Conservation (phyloP, 2,113 vertebrate species). For the Aptenodytes patagonicus region DNA sequence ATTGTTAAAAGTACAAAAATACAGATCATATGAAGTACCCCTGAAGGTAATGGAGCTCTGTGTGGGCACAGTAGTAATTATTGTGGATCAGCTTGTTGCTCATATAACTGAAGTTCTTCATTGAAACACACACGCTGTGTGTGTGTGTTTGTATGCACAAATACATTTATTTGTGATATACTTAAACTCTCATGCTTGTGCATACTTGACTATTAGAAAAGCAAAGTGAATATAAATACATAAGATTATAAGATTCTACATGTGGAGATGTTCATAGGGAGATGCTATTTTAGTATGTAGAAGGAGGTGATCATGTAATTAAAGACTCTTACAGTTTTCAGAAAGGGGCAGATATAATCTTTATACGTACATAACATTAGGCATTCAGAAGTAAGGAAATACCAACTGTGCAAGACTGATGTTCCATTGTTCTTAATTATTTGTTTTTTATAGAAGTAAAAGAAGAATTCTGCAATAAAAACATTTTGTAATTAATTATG, state of each 20-base stretch:
- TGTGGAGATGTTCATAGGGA: background rate
- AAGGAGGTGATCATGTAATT: background rate
- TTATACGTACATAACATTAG: background rate
- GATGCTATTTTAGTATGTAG: background rate
- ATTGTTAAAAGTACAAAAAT: slow-evolving; percentile 28
- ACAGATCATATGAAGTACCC: background rate
- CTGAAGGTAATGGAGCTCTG: background rate
- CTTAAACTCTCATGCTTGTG: background rate
- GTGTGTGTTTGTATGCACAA: background rate
- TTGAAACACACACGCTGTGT: background rate
- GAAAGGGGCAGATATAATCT: background rate
- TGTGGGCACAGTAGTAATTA: background rate
- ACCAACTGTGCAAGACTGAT: background rate
- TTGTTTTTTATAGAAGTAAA: background rate
- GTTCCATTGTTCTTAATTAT: background rate
- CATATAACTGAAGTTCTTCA: background rate
- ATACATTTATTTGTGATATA: background rate
- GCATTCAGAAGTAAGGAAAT: background rate
- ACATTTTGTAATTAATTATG: background rate
- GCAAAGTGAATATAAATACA: background rate
- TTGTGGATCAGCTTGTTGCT: background rate
- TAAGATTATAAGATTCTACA: background rate
- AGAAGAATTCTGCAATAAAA: background rate
- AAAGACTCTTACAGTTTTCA: background rate
- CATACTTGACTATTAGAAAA: background rate